phyloP scores from a whole-genome alignment of 2,797 vertebrate genomes.

The Pogonophryne albipinna region DNA sequence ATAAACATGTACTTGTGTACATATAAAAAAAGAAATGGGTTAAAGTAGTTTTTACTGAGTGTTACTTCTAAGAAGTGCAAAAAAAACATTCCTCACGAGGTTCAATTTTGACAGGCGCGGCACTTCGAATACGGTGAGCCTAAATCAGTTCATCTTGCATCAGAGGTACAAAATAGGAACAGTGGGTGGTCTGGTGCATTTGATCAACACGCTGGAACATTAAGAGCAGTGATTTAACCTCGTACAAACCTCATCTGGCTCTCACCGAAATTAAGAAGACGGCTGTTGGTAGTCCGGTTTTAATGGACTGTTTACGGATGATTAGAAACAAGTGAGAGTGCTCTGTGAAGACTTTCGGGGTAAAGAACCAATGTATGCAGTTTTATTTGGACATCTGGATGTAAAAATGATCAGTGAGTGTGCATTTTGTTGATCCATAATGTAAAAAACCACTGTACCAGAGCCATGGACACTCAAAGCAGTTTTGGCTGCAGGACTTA shows the following conservation, averaged over 20 bases:
- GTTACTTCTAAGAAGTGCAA: conserved; percentile 82
- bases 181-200: conserved; percentile 35
- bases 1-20: conserved; percentile 74
- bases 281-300: conserved; percentile 46
- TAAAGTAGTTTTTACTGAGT: conserved; percentile 53
- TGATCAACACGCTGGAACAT: conserved; percentile 46
- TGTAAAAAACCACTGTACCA: conserved; percentile 61
- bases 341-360: conserved; percentile 46
- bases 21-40: conserved; percentile 55
- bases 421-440: conserved; percentile 65
- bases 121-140: conserved; percentile 43
- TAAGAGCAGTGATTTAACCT: conserved; percentile 55
- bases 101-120: conserved; percentile 62
- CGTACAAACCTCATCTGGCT: conserved; percentile 66
- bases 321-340: conserved; percentile 45
- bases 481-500: conserved; percentile 61
- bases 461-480: conserved; percentile 63
- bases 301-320: conserved; percentile 71
- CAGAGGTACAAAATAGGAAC: conserved; percentile 35
- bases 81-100: conserved; percentile 77
- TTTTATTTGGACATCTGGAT: conserved; percentile 78
- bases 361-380: conserved; percentile 67
- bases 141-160: conserved; percentile 44
- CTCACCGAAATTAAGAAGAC: conserved; percentile 38
- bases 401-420: conserved; percentile 69